Conservation (phyloP, 2,888 invertebrate genomes). For the Campopleginae sp. region DNA sequence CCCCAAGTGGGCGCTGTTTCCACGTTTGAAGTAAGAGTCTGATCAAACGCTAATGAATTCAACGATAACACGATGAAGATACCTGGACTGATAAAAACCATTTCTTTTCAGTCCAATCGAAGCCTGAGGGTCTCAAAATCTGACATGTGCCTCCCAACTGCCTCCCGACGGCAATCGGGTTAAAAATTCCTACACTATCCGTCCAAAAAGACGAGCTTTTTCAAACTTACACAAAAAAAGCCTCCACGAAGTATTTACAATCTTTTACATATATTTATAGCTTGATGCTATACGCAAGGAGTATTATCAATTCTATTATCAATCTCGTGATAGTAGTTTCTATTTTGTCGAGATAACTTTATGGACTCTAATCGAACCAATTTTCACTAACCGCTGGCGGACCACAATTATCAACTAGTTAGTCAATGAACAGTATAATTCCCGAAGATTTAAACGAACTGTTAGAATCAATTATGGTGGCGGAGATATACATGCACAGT, state of each 20-base stretch:
- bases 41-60: not conserved
- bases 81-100: not conserved
- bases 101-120: conserved; percentile 66
- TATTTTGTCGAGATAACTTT: conserved; percentile 37
- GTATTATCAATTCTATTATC: conserved; percentile 46
- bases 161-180: conserved; percentile 53
- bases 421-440: conserved; percentile 47
- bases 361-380: conserved; percentile 44
- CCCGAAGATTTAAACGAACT: not conserved
- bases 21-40: not conserved
- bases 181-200: conserved; percentile 56
- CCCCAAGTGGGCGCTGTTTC: conserved; percentile 61
- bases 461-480: not conserved
- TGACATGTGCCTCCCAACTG: conserved; percentile 72
- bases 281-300: conserved; percentile 37
- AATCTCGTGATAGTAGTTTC: conserved; percentile 28
- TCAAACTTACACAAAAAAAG: conserved; percentile 3
- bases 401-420: conserved; percentile 60
- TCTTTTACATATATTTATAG: conserved; percentile 40
- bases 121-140: conserved; percentile 74
- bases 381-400: conserved; percentile 65
- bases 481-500: conserved; percentile 19
- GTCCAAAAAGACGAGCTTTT: conserved; percentile 58
- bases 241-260: conserved; percentile 30
- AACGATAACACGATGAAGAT: not conserved